Base-by-base conservation (phyloP, 1,140 invertebrate genomes). In the Bombus superbus region DNA sequence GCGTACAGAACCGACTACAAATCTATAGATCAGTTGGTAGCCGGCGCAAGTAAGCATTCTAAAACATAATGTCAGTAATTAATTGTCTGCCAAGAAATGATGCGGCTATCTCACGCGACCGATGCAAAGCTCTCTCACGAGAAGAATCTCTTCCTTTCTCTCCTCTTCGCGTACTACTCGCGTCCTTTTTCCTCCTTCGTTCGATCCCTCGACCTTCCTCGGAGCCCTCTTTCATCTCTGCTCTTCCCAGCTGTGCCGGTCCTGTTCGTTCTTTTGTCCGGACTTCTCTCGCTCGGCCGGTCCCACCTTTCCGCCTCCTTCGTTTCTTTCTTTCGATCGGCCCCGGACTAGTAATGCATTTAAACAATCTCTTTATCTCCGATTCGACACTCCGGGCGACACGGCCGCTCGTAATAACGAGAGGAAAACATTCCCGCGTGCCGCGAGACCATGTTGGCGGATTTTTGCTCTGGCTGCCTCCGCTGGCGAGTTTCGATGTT, bases 51-150 rank as follows among this genome's bases (percentile, higher is more conserved):
- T 91, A 90, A 91, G 91, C 92, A 92, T 92, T 92, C 91, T 92
- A 92, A 93, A 91, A 90, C 90, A 92, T 91, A 94, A 94, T 92
- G 91, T 90, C 90, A 90, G 93, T 93, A 94, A 94, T 94, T 94
- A 94, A 94, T 94, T 94, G 92, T 94, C 92, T 90, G 86, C 89
- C 82, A 88, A 94, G 91, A 89, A 94, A 92, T 92, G 92, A 94
- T 94, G 94, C 90, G 91, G 89, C 91, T 93, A 91, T 93, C 93
- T 94, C 94, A 94, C 93, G 94, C 93, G 92, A 93, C 91, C 87
- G 88, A 91, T 82, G 80, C 83, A 71, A 86, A 68, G 73, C 81
- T 78, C 62, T 76, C 80, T 77, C 80, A 66, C 32, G 25, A 38
- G 22, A 66, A 35, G 40, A 38, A 72, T 86, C 64, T 32, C 80